phyloP scores from a whole-genome alignment of 2,113 vertebrate genomes.

The Apteryx owenii region DNA sequence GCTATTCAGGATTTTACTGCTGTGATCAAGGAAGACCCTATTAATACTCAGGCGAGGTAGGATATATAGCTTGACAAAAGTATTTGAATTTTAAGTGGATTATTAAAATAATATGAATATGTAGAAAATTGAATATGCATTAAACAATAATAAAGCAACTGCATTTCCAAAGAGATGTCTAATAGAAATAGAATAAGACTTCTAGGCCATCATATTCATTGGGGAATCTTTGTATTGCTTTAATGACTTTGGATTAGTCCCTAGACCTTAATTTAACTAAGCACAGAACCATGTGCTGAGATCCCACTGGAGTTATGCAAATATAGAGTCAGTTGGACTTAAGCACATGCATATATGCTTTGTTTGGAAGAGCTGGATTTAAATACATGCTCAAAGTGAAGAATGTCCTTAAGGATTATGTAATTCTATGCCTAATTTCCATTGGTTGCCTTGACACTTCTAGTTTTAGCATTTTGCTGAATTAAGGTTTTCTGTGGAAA shows the following conservation, averaged over 20 bases:
- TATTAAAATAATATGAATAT: conserved; percentile 12
- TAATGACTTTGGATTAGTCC: conserved; percentile 39
- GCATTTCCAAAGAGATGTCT: background rate
- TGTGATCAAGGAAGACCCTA: conserved; percentile 71
- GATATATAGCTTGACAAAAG: background rate
- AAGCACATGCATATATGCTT: background rate
- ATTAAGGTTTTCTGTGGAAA: background rate
- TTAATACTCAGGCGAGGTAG: conserved; percentile 75
- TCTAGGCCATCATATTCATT: background rate
- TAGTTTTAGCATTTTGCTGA: background rate
- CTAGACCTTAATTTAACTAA: conserved; percentile 29
- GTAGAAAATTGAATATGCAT: background rate
- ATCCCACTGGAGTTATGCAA: background rate
- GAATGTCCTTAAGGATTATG: background rate
- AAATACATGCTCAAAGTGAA: background rate
- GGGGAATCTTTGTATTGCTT: conserved; percentile 10
- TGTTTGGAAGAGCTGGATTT: conserved; percentile 5
- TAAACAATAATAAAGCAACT: conserved; percentile 31
- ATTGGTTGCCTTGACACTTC: background rate
- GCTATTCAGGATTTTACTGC: conserved; percentile 79
- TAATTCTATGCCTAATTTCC: background rate
- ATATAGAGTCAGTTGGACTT: background rate
- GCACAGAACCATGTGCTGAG: background rate
- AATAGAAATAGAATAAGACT: background rate
- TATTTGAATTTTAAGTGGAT: background rate